Conservation (phyloP, 2,888 invertebrate species). For the Antitype chi region DNA sequence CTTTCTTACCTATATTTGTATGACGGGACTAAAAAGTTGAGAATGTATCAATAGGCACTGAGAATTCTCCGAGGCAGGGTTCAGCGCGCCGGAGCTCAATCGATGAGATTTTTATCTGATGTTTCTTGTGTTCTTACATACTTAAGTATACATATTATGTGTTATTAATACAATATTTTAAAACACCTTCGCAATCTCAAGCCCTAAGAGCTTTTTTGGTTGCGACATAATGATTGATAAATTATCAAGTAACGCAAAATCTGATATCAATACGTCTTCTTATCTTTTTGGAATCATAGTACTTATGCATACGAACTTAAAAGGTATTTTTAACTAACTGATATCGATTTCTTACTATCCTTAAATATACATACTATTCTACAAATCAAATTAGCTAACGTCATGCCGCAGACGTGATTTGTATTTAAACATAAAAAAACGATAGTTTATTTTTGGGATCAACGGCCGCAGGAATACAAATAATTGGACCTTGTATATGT, state of each 20-base stretch:
- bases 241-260: not conserved
- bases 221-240: not conserved
- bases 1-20: constrained; percentile 23
- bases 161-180: constrained; percentile 9
- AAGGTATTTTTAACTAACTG: no score
- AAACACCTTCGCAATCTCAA: not conserved
- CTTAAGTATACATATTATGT: not conserved
- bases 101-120: constrained; percentile 7
- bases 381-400: no score
- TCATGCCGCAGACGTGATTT: no score
- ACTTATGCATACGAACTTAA: not conserved
- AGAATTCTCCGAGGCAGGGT: constrained; percentile 9
- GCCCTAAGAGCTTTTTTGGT: not conserved
- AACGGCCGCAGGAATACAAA: no score
- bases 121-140: constrained; percentile 2
- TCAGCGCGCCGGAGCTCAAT: not conserved
- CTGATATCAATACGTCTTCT: not conserved
- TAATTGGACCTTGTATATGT: not conserved
- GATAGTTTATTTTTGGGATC: no score
- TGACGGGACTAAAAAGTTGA: constrained; percentile 28
- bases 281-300: not conserved
- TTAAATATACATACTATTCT: no score
- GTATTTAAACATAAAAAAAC: no score
- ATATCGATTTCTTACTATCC: not conserved
- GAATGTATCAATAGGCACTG: constrained; percentile 44